Base-by-base conservation (phyloP, 2,888 invertebrate species). In the Tromatobia lineatoria region DNA sequence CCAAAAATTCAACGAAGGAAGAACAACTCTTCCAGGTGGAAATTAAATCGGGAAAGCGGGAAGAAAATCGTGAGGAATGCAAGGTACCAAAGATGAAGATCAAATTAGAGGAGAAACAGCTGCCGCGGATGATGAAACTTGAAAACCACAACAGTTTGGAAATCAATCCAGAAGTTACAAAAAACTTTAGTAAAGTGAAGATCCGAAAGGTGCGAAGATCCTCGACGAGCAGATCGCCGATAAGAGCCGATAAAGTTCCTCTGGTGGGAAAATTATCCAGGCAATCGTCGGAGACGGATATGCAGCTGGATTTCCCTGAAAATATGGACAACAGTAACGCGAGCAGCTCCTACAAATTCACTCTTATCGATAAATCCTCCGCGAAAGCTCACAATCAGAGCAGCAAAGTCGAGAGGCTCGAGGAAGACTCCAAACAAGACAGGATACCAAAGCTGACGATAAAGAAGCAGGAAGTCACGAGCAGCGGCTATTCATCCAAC, bases 31-130 rank as follows among this genome's bases (percentile, higher is more conserved):
- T 86, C 45, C 61, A 86, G 38, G 86, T 87, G 15, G 82, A 84
- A 76, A 87, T 87, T 20, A 87, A 88, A 82, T 67, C 89, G n/a
- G 90, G 90, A 2, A 88, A 89, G 1, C 87, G 87, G 50, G 69
- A 23, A 47, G 47, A 70, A 20, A 70, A 59, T 10, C 38, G 64
- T 1, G 82, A 85, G 6, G 18, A 88, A 82, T 61, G 82, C 79
- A 57, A 90, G 90, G 70, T 91, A 45, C 91, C 91, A 4, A 92
- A 90, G 66, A 91, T 92, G 90, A 91, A 90, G 54, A 92, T 92
- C 38, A 91, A 90, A 25, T 84, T 92, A 2, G 91, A 92, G 59
- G 90, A 90, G 29, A 89, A 88, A 25, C 59, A 80, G 47, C 29
- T 88, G 23, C 88, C 90, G 3, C 88, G 89, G 80, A 90, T 91